Conservation (phyloP, 2,113 vertebrate species). For the Perca fluviatilis region DNA sequence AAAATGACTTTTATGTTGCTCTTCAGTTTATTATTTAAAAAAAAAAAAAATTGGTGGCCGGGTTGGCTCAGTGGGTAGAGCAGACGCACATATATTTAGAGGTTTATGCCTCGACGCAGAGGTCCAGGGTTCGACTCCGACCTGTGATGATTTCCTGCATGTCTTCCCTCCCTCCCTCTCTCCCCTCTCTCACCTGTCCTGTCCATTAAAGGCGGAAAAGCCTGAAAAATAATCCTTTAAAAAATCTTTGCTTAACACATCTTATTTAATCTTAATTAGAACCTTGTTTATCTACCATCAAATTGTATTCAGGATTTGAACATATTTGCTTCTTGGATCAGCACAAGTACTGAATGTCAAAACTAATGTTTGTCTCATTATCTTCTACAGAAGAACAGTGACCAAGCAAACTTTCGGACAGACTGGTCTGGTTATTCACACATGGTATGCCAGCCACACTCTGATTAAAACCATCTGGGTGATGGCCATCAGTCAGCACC, state of each 20-base stretch:
- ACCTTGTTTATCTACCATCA: neutral
- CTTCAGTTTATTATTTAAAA: conserved; percentile 12
- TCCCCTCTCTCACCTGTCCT: no score
- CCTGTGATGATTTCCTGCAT: no score
- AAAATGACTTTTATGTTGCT: conserved; percentile 29
- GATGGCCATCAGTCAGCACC: conserved; percentile 99
- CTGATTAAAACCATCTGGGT: conserved; percentile 99
- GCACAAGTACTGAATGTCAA: conserved; percentile 14
- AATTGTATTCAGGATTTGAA: neutral
- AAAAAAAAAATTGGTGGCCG: no score
- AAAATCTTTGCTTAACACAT: neutral
- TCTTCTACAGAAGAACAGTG: conserved; percentile 87
- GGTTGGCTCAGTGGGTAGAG: no score
- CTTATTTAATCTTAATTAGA: conserved; percentile 8
- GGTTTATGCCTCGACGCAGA: no score
- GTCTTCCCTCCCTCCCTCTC: no score
- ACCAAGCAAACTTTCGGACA: conserved; percentile 95
- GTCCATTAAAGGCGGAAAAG: no score
- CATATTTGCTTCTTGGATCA: conserved; percentile 7
- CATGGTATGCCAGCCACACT: conserved; percentile 98
- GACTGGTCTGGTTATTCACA: conserved; percentile 92
- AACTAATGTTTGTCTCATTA: conserved; percentile 36
- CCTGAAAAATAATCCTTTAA: no score
- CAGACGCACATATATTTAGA: no score
- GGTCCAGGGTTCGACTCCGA: no score